Base-by-base conservation (phyloP, 1,140 invertebrate species). In the Drosophila seguyi region DNA sequence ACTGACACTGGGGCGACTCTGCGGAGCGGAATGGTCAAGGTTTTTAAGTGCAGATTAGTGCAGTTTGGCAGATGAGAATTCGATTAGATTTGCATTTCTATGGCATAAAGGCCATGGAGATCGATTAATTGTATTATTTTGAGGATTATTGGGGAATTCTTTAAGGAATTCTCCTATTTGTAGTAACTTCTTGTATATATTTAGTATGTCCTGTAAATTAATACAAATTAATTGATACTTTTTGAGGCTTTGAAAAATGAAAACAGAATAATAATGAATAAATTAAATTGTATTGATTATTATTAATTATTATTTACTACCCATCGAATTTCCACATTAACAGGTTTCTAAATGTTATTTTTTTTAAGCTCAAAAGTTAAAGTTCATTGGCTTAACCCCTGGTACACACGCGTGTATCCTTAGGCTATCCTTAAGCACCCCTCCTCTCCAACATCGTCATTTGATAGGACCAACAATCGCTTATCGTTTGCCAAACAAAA, bases 11-110 rank as follows among this genome's bases (percentile, higher is more conserved):
- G 6, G 7, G 11, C 25, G 11, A 14, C 13, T 34, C 11, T 31
- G 6, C 4, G 31, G 25, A 13, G 1, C 18, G 47, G 48, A 5
- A 14, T 45, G 58, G 58, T 38, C 58, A 47, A 27, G 58, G 31
- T 20, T 66, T 20, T 66, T 47, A 29, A 45, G 27, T 66, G 56
- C 41, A 66, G 62, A 61, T 62, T 60, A 61, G 31, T 66, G 57
- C 56, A 61, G 55, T 57, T 62, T 16, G 31, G n/a, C 3, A 34
- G 22, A 31, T 53, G 39, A 29, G 25, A 50, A 67, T 14, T 20
- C 31, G 57, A 45, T 62, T 62, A 25, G 31, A 7, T 62, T 62
- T 38, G 57, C 57, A 66, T 61, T 36, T 45, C 25, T 38, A 20
- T 13, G n/a, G 36, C n/a, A 8, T 27, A 18, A n/a, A 3, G 27